These are phyloP conservation scores for Vireo griseus DNA, from an alignment of 2,797 vertebrate genomes.

Conservation along the genomic window DNA sequence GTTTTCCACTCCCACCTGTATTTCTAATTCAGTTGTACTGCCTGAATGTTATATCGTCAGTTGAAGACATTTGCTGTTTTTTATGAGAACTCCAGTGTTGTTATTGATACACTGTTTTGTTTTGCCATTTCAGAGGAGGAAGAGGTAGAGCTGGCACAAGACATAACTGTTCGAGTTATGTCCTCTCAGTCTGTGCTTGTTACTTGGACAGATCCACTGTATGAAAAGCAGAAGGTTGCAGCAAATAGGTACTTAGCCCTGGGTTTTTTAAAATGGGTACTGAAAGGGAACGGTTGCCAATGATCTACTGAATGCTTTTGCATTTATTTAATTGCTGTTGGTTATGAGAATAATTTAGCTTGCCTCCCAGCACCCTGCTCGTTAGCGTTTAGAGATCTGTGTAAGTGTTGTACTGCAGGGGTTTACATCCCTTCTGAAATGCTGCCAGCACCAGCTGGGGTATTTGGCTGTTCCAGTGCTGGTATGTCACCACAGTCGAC, in stretches of 20 bases:
- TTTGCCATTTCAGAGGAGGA: constrained; percentile 82
- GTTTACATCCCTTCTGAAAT: neutral
- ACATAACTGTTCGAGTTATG: constrained; percentile 91
- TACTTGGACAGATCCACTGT: constrained; percentile 88
- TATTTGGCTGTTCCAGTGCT: neutral
- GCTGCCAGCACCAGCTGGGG: neutral
- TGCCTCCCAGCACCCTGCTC: accelerated
- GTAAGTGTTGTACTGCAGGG: neutral
- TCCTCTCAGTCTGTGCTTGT: constrained; percentile 94
- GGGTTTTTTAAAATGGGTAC: neutral
- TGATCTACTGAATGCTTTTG: neutral
- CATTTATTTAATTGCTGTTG: neutral
- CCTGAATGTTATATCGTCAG: accelerated
- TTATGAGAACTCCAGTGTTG: neutral
- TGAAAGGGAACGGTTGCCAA: neutral
- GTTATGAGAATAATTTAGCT: neutral
- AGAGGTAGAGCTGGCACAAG: constrained; percentile 82
- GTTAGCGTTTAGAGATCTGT: neutral
- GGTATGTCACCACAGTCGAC: neutral
- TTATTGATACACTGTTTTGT: neutral
- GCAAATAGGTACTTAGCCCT: constrained; percentile 64
- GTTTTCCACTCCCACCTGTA: neutral
- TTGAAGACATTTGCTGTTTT: neutral
- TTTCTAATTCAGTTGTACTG: neutral
- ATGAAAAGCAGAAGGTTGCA: constrained; percentile 80